These are phyloP conservation scores for Chaetura pelagica DNA, from an alignment of 2,113 vertebrate genomes.

Conservation along the genomic window DNA sequence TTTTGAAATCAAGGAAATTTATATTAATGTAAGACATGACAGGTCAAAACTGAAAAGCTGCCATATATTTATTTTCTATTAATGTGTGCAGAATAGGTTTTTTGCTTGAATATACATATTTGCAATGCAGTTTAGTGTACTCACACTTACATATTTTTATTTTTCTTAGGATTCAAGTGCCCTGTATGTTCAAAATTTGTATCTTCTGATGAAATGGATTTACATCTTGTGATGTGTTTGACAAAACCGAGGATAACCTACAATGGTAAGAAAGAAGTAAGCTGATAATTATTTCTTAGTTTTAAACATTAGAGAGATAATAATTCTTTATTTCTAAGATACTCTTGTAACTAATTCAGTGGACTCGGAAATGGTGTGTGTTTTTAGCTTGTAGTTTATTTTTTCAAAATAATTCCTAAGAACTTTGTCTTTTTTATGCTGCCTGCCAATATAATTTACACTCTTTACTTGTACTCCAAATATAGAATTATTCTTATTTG, in stretches of 20 bases:
- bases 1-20: neutral
- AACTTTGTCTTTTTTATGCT: neutral
- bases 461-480: neutral
- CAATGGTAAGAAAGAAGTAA: constrained; percentile 86
- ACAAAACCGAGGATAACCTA: constrained; percentile 96
- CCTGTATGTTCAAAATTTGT: constrained; percentile 96
- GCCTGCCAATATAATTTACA: neutral
- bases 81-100: neutral
- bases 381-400: neutral
- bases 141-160: neutral
- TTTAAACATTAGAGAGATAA: neutral
- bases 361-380: neutral
- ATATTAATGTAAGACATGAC: neutral
- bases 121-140: neutral
- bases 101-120: neutral
- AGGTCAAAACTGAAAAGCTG: neutral
- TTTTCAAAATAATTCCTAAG: neutral
- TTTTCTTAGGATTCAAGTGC: constrained; percentile 90
- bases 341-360: neutral
- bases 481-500: neutral
- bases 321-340: neutral
- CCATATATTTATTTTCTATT: neutral
- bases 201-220: constrained; percentile 95
- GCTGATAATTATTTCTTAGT: neutral
- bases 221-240: constrained; percentile 95